Evolutionary conservation across 2,797 vertebrate genomes (phyloP).

Genomic region (Pteronotus mesoamericanus): DNA sequence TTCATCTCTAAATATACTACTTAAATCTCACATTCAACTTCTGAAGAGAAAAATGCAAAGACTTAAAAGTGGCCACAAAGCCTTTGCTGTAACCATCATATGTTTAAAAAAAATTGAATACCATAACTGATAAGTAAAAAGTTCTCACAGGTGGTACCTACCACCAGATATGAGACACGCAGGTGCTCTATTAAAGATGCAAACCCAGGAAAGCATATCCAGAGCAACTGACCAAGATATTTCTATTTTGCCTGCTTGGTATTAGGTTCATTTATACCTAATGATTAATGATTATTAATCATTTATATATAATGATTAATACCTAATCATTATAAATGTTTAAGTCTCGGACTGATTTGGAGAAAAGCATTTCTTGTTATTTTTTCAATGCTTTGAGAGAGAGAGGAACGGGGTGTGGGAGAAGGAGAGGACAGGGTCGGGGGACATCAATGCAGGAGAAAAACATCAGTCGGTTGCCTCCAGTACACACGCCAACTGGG

Average conservation of each 20-base stretch:
- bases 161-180: neutral
- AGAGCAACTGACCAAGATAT: neutral
- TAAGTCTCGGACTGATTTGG: neutral
- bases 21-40: neutral
- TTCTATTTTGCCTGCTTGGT: neutral
- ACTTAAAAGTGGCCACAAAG: neutral
- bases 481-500: no score
- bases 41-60: neutral
- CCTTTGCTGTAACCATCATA: neutral
- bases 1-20: slow-evolving; percentile 1
- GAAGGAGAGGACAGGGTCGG: no score
- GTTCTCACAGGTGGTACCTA: neutral
- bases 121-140: neutral
- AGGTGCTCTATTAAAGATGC: neutral
- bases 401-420: no score
- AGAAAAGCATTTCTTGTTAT: neutral
- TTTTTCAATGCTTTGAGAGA: no score
- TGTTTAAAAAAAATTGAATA: neutral
- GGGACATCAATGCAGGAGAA: no score
- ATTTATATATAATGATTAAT: no score
- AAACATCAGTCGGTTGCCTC: no score
- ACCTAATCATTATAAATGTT: neutral
- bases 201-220: neutral
- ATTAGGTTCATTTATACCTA: no score
- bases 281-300: no score